Base-by-base conservation (phyloP, 2,113 vertebrate species). In the Myanophis thanlyinensis region DNA sequence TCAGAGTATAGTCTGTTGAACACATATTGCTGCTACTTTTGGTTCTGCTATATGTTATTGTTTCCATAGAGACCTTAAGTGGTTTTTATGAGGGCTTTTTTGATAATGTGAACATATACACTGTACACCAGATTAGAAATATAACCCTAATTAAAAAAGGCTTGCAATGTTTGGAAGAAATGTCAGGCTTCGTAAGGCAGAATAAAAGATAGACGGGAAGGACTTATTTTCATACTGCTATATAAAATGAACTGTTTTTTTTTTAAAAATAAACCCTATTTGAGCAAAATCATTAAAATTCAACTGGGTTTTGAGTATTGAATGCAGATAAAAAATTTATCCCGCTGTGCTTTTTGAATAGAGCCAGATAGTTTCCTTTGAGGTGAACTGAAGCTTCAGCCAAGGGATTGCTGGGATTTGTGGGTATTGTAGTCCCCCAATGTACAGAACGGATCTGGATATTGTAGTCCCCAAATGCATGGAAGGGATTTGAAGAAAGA, bases 61-160 rank as follows among this genome's bases (percentile, higher is more conserved):
- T 92, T 92, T 92, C 87, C 44, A 89, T 85, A n/a, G 91, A 84
- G 44, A 89, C 35, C 91, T 23, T 92, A 2, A 23, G 11, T 47
- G 27, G 20, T 88, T 92, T 84, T 80, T 5, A n/a, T 67, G 13
- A 3, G 11, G 25, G 5, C 47, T 84, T 54, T 12, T 44, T 88
- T 10, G 23, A 48, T 73, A 88, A n/a, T 35, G 35, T 84, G 49
- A 89, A 35, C 9, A n/a, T 3, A 92, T 30, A 22, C 40, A 53
- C 4, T 53, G 46, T 47, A 53, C 53, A 44, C 49, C 8, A 30
- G 46, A 40, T 35, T 54, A 27, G 51, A 53, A 92, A 35, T 40
- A 88, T 73, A 80, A 22, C 73, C 11, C 46, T 84, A 30, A 92
- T 35, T 54, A 56, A 85, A 52, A 51, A 84, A 54, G 15, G 9